Conservation (phyloP, 2,888 invertebrate species). For the Lepidochitona cinerea region DNA sequence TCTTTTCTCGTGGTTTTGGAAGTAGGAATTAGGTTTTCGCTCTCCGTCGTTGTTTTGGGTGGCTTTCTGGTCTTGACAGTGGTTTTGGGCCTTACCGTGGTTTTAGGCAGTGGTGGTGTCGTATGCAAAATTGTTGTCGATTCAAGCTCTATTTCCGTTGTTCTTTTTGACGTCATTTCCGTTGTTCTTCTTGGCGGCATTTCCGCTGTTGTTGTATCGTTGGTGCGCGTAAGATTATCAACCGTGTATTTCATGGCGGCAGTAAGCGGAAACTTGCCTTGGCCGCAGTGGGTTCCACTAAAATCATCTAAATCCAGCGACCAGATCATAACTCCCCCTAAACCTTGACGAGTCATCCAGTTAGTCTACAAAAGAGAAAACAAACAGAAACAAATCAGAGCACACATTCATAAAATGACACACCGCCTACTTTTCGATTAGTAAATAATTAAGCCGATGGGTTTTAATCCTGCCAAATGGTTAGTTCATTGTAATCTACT, state of each 20-base stretch:
- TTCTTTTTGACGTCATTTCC: not conserved
- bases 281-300: conserved; percentile 40
- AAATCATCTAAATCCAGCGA: conserved; percentile 54
- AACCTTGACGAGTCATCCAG: conserved; percentile 39
- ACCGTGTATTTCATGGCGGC: conserved; percentile 32
- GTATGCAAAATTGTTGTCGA: not conserved
- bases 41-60: conserved; percentile 1
- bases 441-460: too few relatives aligned
- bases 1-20: not conserved
- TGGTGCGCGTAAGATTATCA: not conserved
- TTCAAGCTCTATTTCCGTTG: not conserved
- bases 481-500: too few relatives aligned
- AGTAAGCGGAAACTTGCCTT: conserved; percentile 53
- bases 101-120: not conserved
- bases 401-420: too few relatives aligned
- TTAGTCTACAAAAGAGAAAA: too few relatives aligned
- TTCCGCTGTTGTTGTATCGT: not conserved
- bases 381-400: too few relatives aligned
- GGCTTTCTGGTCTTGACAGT: not conserved
- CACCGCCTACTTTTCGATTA: too few relatives aligned
- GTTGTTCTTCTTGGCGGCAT: too few relatives aligned
- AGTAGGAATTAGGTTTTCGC: not conserved
- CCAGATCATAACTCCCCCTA: conserved; percentile 54
- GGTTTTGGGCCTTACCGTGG: not conserved
- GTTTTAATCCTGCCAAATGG: too few relatives aligned